A percentile compares a stretch with the other conserved stretches of the same genome.
These are phyloP conservation scores for Picathartes gymnocephalus DNA, from an alignment of 2,113 vertebrate genomes.

Conservation along the genomic window DNA sequence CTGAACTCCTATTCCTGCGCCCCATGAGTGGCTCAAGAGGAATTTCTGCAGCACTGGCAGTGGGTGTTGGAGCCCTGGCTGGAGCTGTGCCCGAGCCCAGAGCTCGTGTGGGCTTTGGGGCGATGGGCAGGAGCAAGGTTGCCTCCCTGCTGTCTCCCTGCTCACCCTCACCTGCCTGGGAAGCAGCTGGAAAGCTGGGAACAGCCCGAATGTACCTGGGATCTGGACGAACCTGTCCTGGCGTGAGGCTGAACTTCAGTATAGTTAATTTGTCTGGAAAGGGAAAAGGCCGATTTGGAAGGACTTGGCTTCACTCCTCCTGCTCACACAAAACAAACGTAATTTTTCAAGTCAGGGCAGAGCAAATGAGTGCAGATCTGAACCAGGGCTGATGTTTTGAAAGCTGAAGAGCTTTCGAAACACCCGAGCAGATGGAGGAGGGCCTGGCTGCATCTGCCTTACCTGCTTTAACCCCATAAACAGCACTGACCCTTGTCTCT, in stretches of 20 bases:
- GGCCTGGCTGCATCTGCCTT: neutral
- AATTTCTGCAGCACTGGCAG: neutral
- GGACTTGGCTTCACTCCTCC: neutral
- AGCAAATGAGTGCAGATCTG: neutral
- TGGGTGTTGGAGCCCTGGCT: neutral
- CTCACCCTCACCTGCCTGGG: neutral
- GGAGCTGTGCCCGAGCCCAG: neutral
- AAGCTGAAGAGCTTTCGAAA: neutral
- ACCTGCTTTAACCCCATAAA: neutral
- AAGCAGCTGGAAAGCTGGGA: neutral
- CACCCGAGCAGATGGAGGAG: neutral
- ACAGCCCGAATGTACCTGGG: neutral
- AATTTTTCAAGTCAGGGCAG: neutral
- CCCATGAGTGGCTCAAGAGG: neutral
- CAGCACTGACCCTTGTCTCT: neutral
- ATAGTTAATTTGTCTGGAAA: neutral
- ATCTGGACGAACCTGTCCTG: neutral
- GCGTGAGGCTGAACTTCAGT: neutral
- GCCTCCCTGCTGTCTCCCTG: neutral
- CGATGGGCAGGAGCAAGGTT: neutral
- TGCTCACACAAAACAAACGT: neutral
- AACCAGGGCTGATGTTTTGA: neutral
- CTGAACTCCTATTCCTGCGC: accelerated
- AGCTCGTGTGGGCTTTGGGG: neutral
- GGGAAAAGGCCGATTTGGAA: neutral